These are phyloP conservation scores for Podilymbus podiceps DNA, from an alignment of 2,113 vertebrate genomes.

Conservation along the genomic window DNA sequence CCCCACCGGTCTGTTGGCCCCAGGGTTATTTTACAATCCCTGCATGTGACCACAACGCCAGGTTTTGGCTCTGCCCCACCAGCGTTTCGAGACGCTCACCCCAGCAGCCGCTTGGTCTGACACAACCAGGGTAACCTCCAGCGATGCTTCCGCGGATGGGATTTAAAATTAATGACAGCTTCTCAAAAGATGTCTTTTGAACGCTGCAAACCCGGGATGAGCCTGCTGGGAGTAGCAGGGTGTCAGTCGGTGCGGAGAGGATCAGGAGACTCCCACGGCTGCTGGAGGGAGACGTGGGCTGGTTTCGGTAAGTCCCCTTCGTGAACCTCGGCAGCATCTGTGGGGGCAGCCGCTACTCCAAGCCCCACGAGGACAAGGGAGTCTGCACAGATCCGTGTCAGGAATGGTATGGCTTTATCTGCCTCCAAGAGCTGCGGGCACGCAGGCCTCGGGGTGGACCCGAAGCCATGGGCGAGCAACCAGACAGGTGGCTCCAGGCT, in stretches of 20 bases:
- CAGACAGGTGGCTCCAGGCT: neutral
- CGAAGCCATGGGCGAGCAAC: neutral
- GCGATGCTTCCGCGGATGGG: neutral
- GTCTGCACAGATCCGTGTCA: fast-evolving
- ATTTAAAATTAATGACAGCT: neutral
- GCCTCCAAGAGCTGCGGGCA: neutral
- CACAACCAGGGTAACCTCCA: neutral
- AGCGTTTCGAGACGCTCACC: neutral
- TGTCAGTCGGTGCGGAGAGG: neutral
- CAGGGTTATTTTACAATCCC: neutral
- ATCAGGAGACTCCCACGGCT: neutral
- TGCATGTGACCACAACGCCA: fast-evolving
- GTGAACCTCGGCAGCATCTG: neutral
- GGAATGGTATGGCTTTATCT: fast-evolving
- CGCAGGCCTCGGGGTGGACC: fast-evolving
- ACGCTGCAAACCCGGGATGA: neutral
- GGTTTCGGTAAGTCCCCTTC: neutral
- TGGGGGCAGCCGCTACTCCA: neutral
- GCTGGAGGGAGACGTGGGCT: neutral
- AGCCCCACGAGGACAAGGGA: fast-evolving
- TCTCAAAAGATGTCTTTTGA: neutral
- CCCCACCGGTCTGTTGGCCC: fast-evolving
- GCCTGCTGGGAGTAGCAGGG: neutral
- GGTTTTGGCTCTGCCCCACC: neutral
- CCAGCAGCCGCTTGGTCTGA: neutral